Base-by-base conservation (phyloP, 2,113 vertebrate genomes). In the Charina bottae region DNA sequence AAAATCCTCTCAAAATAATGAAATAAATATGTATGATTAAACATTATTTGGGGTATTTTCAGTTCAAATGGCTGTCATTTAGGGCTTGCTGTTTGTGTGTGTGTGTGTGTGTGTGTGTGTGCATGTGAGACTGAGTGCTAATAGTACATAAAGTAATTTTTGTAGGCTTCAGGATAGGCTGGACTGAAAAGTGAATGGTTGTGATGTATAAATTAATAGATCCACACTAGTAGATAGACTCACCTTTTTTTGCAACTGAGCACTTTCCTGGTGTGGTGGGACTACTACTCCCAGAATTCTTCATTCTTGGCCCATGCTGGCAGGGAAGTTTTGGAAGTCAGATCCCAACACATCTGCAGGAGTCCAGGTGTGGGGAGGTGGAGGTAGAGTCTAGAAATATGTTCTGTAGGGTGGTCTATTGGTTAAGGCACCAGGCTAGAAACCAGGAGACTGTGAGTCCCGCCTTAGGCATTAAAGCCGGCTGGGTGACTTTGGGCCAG, bases 21-120 rank as follows among this genome's bases (percentile, higher is more conserved):
- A 24, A 90, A 90, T 13, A 24, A 90, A 90, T 13, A 83, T 90
- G 53, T 60, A 26, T 24, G 89, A 60, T 83, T 60, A n/a, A 90
- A 78, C 15, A 46, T n/a, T 28, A 59, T 72, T 89, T 19, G 19
- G 19, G 28, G 3, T 59, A 84, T 90, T 83, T 90, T 90, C 42
- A 84, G 42, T 59, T 83, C 46, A 78, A 90, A 59, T 17, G 37
- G 68, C 68, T 90, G 54, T 59, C 72, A 90, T 83, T 83, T 59
- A 0, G 37, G 37, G 13, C 23, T 24, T 60, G 6, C 12, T 26
- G 53, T 26, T 68, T 68, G 12, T 68, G 4, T n/a, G 1, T 6
- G 28, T 5, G 28, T 11, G 64, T 46, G 46, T 26, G 53, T 26
- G n/a, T 68, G 28, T 68, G 12, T n/a, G 4, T 6, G 28, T 5